Base-by-base conservation (phyloP, 2,888 invertebrate genomes). In the Diplazon laetatorius region DNA sequence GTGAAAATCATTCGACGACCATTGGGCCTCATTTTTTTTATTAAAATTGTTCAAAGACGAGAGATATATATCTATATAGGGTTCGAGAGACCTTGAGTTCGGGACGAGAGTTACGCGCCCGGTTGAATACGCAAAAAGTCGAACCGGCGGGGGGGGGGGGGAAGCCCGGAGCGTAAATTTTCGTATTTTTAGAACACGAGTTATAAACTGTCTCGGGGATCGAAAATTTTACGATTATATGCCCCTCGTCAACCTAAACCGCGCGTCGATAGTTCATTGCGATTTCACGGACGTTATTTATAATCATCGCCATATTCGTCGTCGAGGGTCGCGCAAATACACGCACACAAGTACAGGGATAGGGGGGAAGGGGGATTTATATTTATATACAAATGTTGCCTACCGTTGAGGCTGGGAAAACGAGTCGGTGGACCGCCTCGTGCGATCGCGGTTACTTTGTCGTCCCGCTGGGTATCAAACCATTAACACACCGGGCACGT, bases 391-490 rank as follows among this genome's bases (percentile, higher is more conserved):
- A 20, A 9, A 44, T 22, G 16, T 14, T n/a, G 30, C 35, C 55
- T 55, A 35, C 35, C 14, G 62, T 73, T 68, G 59, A 10, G 18
- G 20, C 12, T 16, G 59, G 18, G n/a, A 70, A 50, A 57, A 16
- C 39, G 10, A 46, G 16, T 39, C 55, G 20, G 50, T 35, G 25
- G 14, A 22, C 30, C 30, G 74, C 60, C 75, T 78, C 78, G 78
- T 75, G 75, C 78, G 69, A 48, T n/a, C n/a, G 78, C 78, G 75
- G 78, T 78, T 78, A 78, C 78, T 78, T 78, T 78, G 78, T 78
- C 78, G 78, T 75, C 78, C 75, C 78, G 75, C 78, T 78, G 78
- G 78, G 78, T 78, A 78, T 78, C 75, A 78, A 78, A 78, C 78
- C 78, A 78, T 78, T 78, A 78, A 78, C 78, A 78, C 78, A 78